phyloP scores from a whole-genome alignment of 2,113 vertebrate species.

The Dicerorhinus sumatrensis region DNA sequence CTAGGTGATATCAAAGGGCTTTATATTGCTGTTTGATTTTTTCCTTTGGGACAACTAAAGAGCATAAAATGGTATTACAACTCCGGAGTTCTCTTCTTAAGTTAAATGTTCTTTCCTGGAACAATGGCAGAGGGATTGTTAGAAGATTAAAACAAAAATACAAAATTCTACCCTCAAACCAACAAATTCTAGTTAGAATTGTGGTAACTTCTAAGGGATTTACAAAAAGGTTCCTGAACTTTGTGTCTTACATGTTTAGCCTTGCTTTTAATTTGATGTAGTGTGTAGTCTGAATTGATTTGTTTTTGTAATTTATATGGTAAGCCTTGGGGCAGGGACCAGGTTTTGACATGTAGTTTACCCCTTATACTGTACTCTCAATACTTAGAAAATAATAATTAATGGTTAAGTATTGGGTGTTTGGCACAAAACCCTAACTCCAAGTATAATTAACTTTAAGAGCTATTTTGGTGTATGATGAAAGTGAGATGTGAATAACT shows the following conservation, averaged over 20 bases:
- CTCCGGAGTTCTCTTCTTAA: background rate
- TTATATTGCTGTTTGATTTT: background rate
- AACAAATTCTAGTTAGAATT: constrained; percentile 4
- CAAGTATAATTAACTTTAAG: constrained; percentile 72
- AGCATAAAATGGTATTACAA: background rate
- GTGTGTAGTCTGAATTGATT: constrained; percentile 42
- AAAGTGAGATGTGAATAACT: constrained; percentile 53
- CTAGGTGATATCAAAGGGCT: background rate
- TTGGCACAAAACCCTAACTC: constrained; percentile 66
- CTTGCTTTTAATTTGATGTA: constrained; percentile 64
- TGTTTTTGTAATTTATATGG: constrained; percentile 44
- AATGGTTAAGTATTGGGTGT: constrained; percentile 50
- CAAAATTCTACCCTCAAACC: constrained; percentile 22
- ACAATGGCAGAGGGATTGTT: background rate
- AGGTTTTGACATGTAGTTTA: constrained; percentile 70
- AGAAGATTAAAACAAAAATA: constrained; percentile 25
- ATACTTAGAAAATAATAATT: constrained; percentile 70
- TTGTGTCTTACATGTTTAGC: constrained; percentile 37
- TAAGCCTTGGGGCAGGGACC: background rate
- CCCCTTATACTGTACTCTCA: constrained; percentile 45
- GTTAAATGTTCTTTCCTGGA: background rate
- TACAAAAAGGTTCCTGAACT: constrained; percentile 43
- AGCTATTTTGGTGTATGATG: constrained; percentile 66
- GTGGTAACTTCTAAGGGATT: constrained; percentile 36
- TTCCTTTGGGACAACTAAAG: background rate